Percentiles rank a stretch among this genome's conserved stretches.
Conservation (phyloP, 1,140 invertebrate genomes). For the Microplitis demolitor region DNA sequence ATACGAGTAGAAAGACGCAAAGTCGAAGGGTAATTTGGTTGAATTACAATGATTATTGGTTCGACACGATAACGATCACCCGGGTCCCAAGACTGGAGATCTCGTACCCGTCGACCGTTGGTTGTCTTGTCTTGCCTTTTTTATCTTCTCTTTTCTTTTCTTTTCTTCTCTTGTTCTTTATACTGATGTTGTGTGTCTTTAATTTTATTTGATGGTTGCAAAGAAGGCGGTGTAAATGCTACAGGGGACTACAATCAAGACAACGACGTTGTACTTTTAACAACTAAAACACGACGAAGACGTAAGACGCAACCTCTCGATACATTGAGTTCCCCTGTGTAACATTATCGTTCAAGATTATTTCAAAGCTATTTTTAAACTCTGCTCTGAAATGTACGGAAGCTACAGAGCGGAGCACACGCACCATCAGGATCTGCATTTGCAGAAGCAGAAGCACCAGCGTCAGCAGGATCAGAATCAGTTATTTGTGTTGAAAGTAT, state of each 20-base stretch:
- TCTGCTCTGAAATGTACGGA: slow-evolving; percentile 22
- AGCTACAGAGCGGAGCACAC: neutral
- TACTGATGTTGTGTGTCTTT: too few species aligned
- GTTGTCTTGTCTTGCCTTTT: too few species aligned
- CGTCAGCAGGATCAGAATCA: neutral
- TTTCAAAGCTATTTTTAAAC: slow-evolving; percentile 27
- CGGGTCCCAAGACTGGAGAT: neutral
- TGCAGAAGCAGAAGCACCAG: neutral
- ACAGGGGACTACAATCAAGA: neutral
- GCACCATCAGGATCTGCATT: neutral
- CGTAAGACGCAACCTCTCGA: neutral
- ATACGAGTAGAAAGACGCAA: neutral
- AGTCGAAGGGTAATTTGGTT: slow-evolving; percentile 14
- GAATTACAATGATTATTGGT: slow-evolving; percentile 29
- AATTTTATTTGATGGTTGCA: too few species aligned
- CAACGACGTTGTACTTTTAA: too few species aligned
- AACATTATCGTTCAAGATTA: neutral
- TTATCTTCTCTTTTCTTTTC: neutral
- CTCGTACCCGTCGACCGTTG: too few species aligned
- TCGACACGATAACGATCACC: slow-evolving; percentile 22
- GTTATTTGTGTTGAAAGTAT: neutral
- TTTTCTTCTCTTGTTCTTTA: neutral
- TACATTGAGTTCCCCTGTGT: neutral
- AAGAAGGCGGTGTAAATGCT: neutral
- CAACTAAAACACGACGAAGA: too few species aligned